Evolutionary conservation across 2,888 invertebrate species (phyloP), one percentile per base, ranked within the genome.

Genomic region (Melanargia galathea): DNA sequence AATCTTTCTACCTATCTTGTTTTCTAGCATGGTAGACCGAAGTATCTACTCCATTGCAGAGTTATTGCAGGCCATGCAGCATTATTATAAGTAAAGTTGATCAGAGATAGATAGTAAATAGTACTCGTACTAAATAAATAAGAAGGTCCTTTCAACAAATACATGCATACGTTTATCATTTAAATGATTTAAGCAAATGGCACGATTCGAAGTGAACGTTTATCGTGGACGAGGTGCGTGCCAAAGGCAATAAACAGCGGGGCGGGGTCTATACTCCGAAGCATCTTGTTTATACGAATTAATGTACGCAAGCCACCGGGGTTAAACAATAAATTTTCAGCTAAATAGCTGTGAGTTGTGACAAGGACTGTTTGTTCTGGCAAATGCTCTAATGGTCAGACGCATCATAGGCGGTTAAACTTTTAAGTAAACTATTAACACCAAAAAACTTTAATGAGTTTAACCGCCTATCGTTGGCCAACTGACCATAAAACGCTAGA

Each of bases 181-280:
- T 82, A 86, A 86, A 85, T 86, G 84, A 87, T 87, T 84, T 84
- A 81, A 81, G 82, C 78, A 84, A 87, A 86, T 81, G 78, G 82
- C 82, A 84, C 82, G 81, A 84, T 87, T 85, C 81, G 84, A 80
- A 83, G 80, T 77, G 79, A 77, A 80, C 82, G 77, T 87, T 87
- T 84, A 87, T 84, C 82, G 79, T 79, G 75, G 79, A 80, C 78
- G 75, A 75, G 74, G 75, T 78, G 72, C 67, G 64, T 70, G 70
- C 72, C 71, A 72, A 70, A 71, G 78, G 81, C 82, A 81, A 84
- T 88, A 87, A 88, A 88, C 83, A 83, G 75, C 77, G 75, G 76
- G 77, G 84, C 52, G 57, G 58, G 24, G 52, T 60, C 16, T 30
- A 6, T 6, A 30, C 30, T 30, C 30, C 56, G 40, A 80, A 78